These are phyloP conservation scores for Ditylenchus weischeri DNA, from an alignment of 2,888 invertebrate species.

Conservation along the genomic window DNA sequence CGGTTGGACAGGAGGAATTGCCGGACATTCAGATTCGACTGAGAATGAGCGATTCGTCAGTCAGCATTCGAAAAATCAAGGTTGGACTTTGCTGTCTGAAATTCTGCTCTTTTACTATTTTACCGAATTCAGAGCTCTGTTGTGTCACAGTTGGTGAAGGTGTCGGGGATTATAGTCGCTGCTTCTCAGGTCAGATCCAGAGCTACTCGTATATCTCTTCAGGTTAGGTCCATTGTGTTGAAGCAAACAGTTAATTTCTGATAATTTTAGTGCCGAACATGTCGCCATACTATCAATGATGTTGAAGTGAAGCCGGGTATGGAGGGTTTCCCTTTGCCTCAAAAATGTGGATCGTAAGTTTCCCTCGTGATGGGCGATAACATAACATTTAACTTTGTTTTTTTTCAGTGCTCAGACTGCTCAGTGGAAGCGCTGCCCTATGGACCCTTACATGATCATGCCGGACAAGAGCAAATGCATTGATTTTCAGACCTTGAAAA, in stretches of 20 bases:
- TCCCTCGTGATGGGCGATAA: not conserved
- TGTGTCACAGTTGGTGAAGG: conserved; percentile 86
- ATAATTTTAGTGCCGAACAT: conserved; percentile 71
- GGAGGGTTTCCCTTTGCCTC: conserved; percentile 89
- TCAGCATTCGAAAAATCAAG: conserved; percentile 46
- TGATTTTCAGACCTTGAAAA: conserved; percentile 90
- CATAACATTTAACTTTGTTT: no score
- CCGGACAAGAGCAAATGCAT: conserved; percentile 96
- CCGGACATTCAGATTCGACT: conserved; percentile 76
- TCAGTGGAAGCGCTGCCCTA: conserved; percentile 78
- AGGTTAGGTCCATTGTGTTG: conserved; percentile 59
- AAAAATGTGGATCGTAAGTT: conserved; percentile 85
- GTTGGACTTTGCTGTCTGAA: conserved; percentile 15
- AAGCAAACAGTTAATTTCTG: no score
- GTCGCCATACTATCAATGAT: conserved; percentile 82
- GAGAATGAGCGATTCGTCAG: conserved; percentile 48
- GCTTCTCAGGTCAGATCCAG: conserved; percentile 91
- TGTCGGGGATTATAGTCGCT: conserved; percentile 89
- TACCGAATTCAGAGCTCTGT: conserved; percentile 74
- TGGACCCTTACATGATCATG: conserved; percentile 95
- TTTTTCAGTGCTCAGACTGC: conserved; percentile 75
- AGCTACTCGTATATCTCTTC: conserved; percentile 88
- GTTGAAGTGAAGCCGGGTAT: conserved; percentile 86
- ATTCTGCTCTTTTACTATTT: not conserved
- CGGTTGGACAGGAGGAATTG: conserved; percentile 81